These are phyloP conservation scores for Phylloscopus trochiloides DNA, from an alignment of 2,113 vertebrate genomes.

Conservation along the genomic window DNA sequence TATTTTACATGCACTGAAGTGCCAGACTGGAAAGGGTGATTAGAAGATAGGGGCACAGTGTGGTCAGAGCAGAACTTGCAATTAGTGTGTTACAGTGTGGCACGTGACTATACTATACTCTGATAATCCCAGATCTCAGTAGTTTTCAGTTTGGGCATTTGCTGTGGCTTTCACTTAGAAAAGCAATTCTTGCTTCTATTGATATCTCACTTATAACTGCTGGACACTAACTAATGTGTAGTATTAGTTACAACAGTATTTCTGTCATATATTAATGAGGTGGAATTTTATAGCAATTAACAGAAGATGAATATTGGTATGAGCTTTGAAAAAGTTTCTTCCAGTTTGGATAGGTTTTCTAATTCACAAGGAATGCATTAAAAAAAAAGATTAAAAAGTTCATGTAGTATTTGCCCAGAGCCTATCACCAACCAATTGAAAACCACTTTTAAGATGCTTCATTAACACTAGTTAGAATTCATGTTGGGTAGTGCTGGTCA, in stretches of 20 bases:
- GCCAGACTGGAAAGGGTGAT: background rate
- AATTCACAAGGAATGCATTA: background rate
- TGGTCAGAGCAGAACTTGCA: background rate
- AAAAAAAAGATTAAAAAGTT: background rate
- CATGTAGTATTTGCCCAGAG: background rate
- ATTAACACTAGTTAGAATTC: background rate
- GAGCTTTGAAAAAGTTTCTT: background rate
- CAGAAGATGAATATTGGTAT: background rate
- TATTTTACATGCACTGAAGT: background rate
- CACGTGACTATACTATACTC: accelerated
- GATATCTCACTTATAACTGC: background rate
- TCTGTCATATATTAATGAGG: background rate
- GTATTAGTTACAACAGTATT: background rate
- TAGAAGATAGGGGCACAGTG: background rate
- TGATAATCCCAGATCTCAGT: background rate
- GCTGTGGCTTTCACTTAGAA: background rate
- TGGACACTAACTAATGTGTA: background rate
- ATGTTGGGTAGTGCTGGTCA: background rate
- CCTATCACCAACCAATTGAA: background rate
- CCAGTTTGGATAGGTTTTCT: background rate
- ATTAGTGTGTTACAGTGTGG: background rate
- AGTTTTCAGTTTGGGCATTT: background rate
- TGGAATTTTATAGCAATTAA: background rate
- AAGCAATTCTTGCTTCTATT: background rate
- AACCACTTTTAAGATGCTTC: background rate